Base-by-base conservation (phyloP, 2,113 vertebrate genomes). In the Garra rufa region DNA sequence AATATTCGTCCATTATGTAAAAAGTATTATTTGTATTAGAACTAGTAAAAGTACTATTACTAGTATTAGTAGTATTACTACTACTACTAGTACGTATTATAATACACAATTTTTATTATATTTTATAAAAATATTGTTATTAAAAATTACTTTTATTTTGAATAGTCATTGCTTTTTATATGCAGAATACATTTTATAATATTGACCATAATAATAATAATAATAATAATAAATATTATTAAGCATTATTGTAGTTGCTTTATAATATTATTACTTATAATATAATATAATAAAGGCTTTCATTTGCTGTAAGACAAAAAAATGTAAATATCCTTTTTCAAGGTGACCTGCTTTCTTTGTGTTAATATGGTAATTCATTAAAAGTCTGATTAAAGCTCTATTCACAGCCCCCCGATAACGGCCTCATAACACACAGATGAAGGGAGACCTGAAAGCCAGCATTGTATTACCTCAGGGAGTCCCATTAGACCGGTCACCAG, bases 341-440 rank as follows among this genome's bases (percentile, higher is more conserved):
- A 82, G 80, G 80, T 50, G 24, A 55, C 65, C 46, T 24, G 43
- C 63, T n/a, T 50, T 24, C 26, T 7, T 17, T 48, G 7, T 15
- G 46, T 59, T 69, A 70, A 70, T 41, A 52, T 55, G 80, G 63
- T 41, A 55, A 82, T 82, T 70, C 28, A 71, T 82, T 82, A 55
- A 82, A 81, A 69, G 61, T 81, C 46, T 69, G 79, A 81, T 70
- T 67, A 70, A 69, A 70, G 63, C 80, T 70, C 48, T 55, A 52
- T 82, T 82, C 80, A 52, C 13, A 38, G 8, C 19, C 65, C 61
- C 80, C 1, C 11, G 65, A 70, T 82, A 71, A 82, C 30, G 11
- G 80, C 65, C 65, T 6, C 14, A 52, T 50, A 50, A 81, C 59
- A 65, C 9, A 50, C 80, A 55, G 80, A 26, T 15, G 30, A 69